Evolutionary conservation across 92 coral and sea anemone species (phyloP).

Genomic region (Epizoanthus rinbou): DNA sequence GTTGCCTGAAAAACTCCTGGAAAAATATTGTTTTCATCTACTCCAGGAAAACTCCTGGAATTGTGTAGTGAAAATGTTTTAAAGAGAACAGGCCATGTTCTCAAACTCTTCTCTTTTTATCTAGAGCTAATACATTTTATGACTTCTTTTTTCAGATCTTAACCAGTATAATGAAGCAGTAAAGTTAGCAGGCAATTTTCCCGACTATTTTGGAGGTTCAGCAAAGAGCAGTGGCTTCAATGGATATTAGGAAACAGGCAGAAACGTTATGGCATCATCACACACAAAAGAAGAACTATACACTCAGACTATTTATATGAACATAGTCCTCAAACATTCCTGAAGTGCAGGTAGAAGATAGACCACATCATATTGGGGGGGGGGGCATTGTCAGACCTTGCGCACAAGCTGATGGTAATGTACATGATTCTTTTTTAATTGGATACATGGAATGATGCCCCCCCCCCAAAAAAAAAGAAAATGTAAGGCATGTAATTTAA

Average conservation of each 20-base stretch:
- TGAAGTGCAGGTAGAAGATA: background rate
- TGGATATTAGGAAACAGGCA: conserved; percentile 57
- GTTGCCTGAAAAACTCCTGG: too few relatives aligned
- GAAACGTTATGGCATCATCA: background rate
- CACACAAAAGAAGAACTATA: background rate
- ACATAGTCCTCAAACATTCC: too few relatives aligned
- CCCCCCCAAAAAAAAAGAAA: too few relatives aligned
- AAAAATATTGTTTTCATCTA: too few relatives aligned
- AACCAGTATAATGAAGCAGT: conserved; percentile 77
- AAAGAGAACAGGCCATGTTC: too few relatives aligned
- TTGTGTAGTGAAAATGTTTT: too few relatives aligned
- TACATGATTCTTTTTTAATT: background rate
- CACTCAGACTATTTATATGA: background rate
- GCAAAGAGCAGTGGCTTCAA: conserved; percentile 75
- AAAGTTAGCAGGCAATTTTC: conserved; percentile 65
- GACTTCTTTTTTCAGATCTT: conserved; percentile 51
- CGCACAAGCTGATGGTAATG: background rate
- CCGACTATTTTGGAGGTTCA: conserved; percentile 71
- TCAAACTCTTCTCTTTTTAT: background rate
- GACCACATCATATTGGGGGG: background rate
- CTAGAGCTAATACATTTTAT: background rate
- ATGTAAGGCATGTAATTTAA: too few relatives aligned
- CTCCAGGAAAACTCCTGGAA: too few relatives aligned
- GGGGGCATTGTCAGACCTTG: too few relatives aligned
- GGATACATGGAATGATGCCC: too few relatives aligned